phyloP scores from a whole-genome alignment of 2,113 vertebrate species.

The Hyperoodon ampullatus region DNA sequence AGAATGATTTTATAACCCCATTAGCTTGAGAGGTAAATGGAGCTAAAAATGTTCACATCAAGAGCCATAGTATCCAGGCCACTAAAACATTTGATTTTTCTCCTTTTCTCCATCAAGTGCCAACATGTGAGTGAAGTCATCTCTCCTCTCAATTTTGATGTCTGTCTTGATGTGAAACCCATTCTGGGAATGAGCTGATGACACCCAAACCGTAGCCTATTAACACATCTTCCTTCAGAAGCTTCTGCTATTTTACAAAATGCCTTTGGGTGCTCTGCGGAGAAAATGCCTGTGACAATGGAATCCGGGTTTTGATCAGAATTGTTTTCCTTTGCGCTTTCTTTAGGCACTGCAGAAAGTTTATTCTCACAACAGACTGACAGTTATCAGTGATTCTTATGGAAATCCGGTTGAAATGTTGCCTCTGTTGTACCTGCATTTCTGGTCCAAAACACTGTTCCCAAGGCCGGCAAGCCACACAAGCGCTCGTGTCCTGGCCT shows the following conservation, averaged over 20 bases:
- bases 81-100: constrained; percentile 69
- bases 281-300: constrained; percentile 52
- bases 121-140: constrained; percentile 56
- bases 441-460: neutral
- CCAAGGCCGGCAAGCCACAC: neutral
- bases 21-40: constrained; percentile 64
- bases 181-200: constrained; percentile 65
- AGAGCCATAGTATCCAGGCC: constrained; percentile 46
- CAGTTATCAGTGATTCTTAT: constrained; percentile 43
- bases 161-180: constrained; percentile 55
- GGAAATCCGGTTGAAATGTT: neutral
- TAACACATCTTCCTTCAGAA: constrained; percentile 68
- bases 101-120: constrained; percentile 56
- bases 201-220: constrained; percentile 65
- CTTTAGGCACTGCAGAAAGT: neutral
- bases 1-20: constrained; percentile 73
- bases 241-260: constrained; percentile 68
- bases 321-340: constrained; percentile 58
- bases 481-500: neutral
- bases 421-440: neutral
- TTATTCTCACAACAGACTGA: constrained; percentile 54
- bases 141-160: constrained; percentile 65
- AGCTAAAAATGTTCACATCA: constrained; percentile 68
- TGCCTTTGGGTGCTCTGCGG: constrained; percentile 57
- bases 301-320: constrained; percentile 55